Evolutionary conservation across 2,113 vertebrate genomes (phyloP).

Genomic region (Blennius ocellaris): DNA sequence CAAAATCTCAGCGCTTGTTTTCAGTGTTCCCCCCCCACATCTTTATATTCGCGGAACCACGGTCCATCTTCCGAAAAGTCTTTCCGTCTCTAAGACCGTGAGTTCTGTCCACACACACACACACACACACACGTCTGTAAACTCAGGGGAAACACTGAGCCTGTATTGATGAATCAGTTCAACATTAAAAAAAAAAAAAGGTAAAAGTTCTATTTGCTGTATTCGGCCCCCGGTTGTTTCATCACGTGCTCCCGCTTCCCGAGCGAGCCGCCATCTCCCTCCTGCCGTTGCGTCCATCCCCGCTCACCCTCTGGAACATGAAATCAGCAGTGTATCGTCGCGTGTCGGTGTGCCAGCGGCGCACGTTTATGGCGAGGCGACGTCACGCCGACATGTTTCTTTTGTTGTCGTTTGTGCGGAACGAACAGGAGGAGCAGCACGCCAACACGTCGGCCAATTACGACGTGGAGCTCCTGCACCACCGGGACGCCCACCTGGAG

Average conservation of each 20-base stretch:
- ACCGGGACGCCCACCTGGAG: slow-evolving; percentile 96
- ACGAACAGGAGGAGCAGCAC: slow-evolving; percentile 96
- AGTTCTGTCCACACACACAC: too few relatives aligned
- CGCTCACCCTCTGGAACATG: slow-evolving; percentile 65
- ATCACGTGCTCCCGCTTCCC: slow-evolving; percentile 2
- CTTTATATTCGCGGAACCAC: too few relatives aligned
- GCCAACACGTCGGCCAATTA: slow-evolving; percentile 99
- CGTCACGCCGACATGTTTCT: slow-evolving; percentile 32
- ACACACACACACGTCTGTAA: too few relatives aligned
- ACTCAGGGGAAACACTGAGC: too few relatives aligned
- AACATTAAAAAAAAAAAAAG: neutral
- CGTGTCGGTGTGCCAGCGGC: neutral
- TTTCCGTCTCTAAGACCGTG: too few relatives aligned
- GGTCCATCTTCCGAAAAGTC: too few relatives aligned
- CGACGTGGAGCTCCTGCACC: slow-evolving; percentile 97
- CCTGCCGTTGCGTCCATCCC: slow-evolving; percentile 19
- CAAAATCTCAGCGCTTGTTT: too few relatives aligned
- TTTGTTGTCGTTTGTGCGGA: slow-evolving; percentile 55
- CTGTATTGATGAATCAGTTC: too few relatives aligned
- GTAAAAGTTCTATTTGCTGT: neutral
- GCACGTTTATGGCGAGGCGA: slow-evolving; percentile 1
- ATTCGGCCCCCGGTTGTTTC: neutral
- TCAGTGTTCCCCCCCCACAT: too few relatives aligned
- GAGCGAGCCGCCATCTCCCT: slow-evolving; percentile 30
- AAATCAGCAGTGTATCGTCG: slow-evolving; percentile 76